Evolutionary conservation across 2,797 vertebrate species (phyloP).

Genomic region (Columba guinea): DNA sequence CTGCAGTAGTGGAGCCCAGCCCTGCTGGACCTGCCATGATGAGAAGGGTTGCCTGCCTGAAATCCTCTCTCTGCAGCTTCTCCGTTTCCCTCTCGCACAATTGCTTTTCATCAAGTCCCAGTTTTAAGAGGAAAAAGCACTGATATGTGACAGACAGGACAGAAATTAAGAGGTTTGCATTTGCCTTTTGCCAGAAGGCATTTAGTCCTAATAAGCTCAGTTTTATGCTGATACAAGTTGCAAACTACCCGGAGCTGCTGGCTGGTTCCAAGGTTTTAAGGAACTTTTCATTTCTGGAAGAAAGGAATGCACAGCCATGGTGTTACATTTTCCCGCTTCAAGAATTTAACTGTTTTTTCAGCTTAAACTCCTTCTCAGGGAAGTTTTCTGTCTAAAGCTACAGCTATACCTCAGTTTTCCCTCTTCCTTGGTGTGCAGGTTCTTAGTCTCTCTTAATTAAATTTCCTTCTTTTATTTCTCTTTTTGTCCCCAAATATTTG

Average conservation of each 20-base stretch:
- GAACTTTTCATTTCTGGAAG: neutral
- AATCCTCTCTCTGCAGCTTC: neutral
- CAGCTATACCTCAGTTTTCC: neutral
- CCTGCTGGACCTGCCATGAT: neutral
- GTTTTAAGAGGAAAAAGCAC: neutral
- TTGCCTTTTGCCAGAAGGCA: neutral
- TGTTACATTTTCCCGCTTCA: fast-evolving
- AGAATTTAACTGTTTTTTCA: neutral
- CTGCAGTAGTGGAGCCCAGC: neutral
- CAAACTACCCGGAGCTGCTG: neutral
- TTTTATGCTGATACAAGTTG: neutral
- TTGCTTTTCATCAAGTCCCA: neutral
- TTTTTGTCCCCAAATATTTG: neutral
- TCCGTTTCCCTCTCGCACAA: neutral
- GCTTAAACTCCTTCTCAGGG: neutral
- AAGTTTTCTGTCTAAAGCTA: neutral
- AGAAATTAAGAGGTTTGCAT: neutral
- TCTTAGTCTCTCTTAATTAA: neutral
- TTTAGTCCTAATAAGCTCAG: neutral
- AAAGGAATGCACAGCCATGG: neutral
- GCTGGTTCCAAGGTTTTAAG: neutral
- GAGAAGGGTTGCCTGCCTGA: neutral
- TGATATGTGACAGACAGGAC: neutral
- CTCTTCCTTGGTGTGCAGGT: neutral
- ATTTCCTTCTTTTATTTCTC: neutral